Evolutionary conservation across 2,797 vertebrate genomes (phyloP).

Genomic region (Megaceryle alcyon): DNA sequence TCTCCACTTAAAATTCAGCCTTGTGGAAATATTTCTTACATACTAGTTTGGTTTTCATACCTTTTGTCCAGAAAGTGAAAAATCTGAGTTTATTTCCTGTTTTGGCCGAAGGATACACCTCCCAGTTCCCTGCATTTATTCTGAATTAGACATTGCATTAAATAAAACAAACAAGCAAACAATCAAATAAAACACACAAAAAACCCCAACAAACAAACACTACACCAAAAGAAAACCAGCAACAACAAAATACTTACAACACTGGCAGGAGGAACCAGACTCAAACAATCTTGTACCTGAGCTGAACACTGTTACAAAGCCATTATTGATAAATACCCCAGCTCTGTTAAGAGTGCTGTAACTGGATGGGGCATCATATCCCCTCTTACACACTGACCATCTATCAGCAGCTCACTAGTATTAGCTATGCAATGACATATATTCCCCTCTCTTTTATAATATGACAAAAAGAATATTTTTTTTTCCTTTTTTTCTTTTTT

Average conservation of each 20-base stretch:
- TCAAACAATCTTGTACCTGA: background rate
- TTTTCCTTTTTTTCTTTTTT: too few relatives aligned
- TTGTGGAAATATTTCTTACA: background rate
- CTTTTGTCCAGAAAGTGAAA: background rate
- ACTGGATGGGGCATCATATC: too few relatives aligned
- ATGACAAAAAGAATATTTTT: accelerated
- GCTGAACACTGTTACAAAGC: background rate
- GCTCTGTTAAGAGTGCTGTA: background rate
- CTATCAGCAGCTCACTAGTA: background rate
- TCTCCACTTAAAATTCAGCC: background rate
- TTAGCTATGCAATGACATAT: background rate
- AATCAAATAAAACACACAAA: background rate
- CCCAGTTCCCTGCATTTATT: background rate
- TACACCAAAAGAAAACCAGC: too few relatives aligned
- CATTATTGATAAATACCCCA: accelerated
- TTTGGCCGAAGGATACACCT: background rate
- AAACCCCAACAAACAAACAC: background rate
- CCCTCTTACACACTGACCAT: accelerated
- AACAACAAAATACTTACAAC: accelerated
- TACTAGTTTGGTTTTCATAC: background rate
- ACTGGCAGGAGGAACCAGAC: background rate
- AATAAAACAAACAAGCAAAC: background rate
- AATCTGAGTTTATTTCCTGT: background rate
- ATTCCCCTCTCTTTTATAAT: background rate
- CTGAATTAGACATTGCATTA: background rate